phyloP scores from a whole-genome alignment of 1,140 invertebrate species.

The Saccostrea glomerata region DNA sequence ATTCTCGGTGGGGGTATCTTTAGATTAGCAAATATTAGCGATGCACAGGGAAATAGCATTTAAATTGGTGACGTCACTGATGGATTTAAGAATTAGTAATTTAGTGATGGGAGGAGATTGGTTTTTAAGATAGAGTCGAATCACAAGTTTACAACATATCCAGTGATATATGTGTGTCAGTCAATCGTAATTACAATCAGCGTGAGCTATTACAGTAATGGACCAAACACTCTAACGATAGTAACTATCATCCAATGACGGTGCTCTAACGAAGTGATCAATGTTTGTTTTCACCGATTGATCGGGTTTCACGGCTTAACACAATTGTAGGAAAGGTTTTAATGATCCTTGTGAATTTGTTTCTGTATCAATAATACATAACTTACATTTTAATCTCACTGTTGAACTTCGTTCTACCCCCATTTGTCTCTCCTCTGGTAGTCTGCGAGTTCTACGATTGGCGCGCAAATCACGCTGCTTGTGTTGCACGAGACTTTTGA shows the following conservation, averaged over 20 bases:
- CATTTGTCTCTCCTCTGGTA: not conserved
- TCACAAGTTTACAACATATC: not conserved
- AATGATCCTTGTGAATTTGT: conserved; percentile 2
- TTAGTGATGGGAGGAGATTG: not conserved
- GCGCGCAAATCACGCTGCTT: not conserved
- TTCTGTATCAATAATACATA: not conserved
- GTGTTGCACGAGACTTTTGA: conserved; percentile 9
- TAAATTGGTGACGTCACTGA: conserved; percentile 5
- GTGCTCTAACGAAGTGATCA: not conserved
- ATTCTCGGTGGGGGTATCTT: not conserved
- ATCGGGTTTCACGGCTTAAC: conserved; percentile 16
- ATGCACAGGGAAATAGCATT: not conserved
- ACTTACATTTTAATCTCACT: not conserved
- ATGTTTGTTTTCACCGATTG: not conserved
- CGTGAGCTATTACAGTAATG: conserved; percentile 13
- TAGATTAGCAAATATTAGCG: not conserved
- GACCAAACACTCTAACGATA: not conserved
- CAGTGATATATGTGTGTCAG: conserved; percentile 13
- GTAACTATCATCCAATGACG: not conserved
- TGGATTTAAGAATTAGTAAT: not conserved
- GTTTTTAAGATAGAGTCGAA: not conserved
- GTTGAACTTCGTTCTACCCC: not conserved
- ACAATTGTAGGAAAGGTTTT: not conserved
- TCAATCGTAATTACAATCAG: not conserved
- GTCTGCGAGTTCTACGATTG: not conserved